Evolutionary conservation across 1,140 invertebrate genomes (phyloP), one percentile per base, ranked within the genome.

Genomic region (Parasteatoda tepidariorum): DNA sequence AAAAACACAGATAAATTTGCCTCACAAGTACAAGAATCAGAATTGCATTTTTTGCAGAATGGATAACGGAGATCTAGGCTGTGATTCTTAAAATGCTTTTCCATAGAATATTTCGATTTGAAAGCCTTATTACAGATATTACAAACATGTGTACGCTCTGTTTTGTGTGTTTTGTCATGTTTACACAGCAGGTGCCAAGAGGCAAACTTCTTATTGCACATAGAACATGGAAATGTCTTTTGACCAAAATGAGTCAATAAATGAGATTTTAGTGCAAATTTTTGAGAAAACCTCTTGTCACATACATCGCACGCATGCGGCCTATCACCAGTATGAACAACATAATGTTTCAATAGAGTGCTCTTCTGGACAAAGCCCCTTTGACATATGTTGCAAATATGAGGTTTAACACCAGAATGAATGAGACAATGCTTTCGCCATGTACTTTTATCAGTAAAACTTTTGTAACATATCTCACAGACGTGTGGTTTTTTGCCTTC

Each of bases 61-160:
- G n/a, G n/a, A n/a, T n/a, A n/a, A n/a, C n/a, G n/a, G n/a, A n/a
- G n/a, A n/a, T n/a, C n/a, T n/a, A n/a, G n/a, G n/a, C n/a, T n/a
- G n/a, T n/a, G n/a, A n/a, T n/a, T n/a, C n/a, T n/a, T n/a, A n/a
- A n/a, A n/a, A n/a, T n/a, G n/a, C n/a, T n/a, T n/a, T n/a, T n/a
- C n/a, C n/a, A n/a, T n/a, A n/a, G n/a, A n/a, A n/a, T n/a, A n/a
- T n/a, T n/a, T n/a, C n/a, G 24, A 2, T 28, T 33, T 55, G 26
- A 57, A 73, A 73, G 13, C n/a, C 26, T 94, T 94, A 15, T 90
- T 90, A 87, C 94, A 95, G 28, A 90, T 87, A 78, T 92, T 89
- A 88, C 93, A 94, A 15, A 91, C 88, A 86, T 91, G 93, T 2
- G 89, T 89, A 84, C 92, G 91, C 33, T 91, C 90, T 55, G 92